These are phyloP conservation scores for Okapia johnstoni DNA, from an alignment of 2,113 vertebrate species.

Conservation along the genomic window DNA sequence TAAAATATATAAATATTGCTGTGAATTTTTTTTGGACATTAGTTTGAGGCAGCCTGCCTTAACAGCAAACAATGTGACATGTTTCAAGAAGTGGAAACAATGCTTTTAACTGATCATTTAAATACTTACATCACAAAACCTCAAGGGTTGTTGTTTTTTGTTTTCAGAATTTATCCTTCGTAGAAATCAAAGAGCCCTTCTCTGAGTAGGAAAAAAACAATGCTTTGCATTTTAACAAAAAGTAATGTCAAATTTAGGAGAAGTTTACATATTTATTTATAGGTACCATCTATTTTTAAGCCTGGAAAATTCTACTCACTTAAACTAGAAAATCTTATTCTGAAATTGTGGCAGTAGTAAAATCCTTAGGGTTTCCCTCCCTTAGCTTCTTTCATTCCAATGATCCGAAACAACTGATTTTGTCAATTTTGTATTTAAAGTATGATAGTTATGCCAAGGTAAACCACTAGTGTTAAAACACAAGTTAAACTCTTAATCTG, in stretches of 20 bases:
- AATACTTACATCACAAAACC: background rate
- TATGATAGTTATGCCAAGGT: background rate
- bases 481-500: background rate
- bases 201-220: background rate
- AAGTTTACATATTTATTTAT: constrained; percentile 17
- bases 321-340: background rate
- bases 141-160: background rate
- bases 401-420: background rate
- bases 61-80: background rate
- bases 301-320: constrained; percentile 17
- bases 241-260: background rate
- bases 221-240: constrained; percentile 29
- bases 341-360: background rate
- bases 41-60: background rate
- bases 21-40: background rate
- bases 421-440: background rate
- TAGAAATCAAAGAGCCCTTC: background rate
- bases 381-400: background rate
- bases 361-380: background rate
- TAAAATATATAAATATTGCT: background rate
- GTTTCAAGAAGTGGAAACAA: background rate
- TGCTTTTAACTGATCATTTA: background rate
- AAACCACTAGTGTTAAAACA: background rate
- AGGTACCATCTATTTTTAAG: constrained; percentile 23
- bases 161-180: background rate